phyloP scores from a whole-genome alignment of 2,888 invertebrate genomes.

The Hemistola chrysoprasaria region DNA sequence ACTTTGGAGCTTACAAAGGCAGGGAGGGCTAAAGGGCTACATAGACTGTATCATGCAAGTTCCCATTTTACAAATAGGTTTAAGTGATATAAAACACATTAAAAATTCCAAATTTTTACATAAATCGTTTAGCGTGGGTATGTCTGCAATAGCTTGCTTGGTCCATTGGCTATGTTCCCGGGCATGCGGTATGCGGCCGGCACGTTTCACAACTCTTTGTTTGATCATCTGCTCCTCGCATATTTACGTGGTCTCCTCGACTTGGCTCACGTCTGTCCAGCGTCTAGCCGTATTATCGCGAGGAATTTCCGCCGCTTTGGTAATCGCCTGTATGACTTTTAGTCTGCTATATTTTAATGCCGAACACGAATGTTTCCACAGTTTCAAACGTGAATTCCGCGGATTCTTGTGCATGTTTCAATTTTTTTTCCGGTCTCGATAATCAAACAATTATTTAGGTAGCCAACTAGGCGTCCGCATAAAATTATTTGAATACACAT shows the following conservation, averaged over 20 bases:
- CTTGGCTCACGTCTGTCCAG: conserved; percentile 66
- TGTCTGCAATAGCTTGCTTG: conserved; percentile 43
- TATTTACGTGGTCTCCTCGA: conserved; percentile 58
- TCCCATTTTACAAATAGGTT: conserved; percentile 8
- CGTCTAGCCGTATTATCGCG: conserved; percentile 71
- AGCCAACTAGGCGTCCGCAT: too few species aligned
- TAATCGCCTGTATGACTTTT: conserved; percentile 65
- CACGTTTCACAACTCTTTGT: conserved; percentile 74
- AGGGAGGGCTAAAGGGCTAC: too few species aligned
- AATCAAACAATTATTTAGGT: too few species aligned
- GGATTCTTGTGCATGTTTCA: conserved; percentile 37
- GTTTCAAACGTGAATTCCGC: conserved; percentile 52
- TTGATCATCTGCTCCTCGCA: conserved; percentile 61
- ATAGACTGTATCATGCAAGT: conserved; percentile 3
- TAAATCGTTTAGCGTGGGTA: conserved; percentile 42
- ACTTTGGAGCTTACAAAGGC: too few species aligned
- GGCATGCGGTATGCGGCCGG: conserved; percentile 61
- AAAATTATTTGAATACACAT: too few species aligned
- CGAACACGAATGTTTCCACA: conserved; percentile 63
- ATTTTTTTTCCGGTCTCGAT: conserved; percentile 11
- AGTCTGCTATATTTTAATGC: conserved; percentile 57
- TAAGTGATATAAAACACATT: conserved; percentile 34
- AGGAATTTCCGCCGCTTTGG: conserved; percentile 69
- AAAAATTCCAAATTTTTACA: conserved; percentile 53
- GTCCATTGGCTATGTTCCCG: conserved; percentile 74